Evolutionary conservation across 2,797 vertebrate genomes (phyloP).

Genomic region (Oreortyx pictus): DNA sequence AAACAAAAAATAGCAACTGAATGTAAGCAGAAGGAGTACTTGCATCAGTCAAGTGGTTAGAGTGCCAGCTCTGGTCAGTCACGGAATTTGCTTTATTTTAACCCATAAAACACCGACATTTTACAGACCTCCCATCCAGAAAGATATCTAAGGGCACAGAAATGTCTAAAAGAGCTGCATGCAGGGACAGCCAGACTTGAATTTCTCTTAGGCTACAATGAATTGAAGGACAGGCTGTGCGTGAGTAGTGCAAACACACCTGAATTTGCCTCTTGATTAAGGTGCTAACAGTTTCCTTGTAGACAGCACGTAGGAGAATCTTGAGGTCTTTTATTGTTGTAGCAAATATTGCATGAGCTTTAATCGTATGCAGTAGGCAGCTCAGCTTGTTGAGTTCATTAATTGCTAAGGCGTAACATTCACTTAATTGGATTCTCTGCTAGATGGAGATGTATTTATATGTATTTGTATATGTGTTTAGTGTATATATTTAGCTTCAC

Average conservation of each 20-base stretch:
- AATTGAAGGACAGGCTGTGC: neutral
- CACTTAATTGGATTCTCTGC: conserved; percentile 69
- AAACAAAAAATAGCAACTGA: neutral
- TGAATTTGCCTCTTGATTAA: conserved; percentile 21
- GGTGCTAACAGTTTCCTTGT: neutral
- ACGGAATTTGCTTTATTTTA: neutral
- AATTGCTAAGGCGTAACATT: conserved; percentile 62
- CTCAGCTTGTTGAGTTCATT: conserved; percentile 61
- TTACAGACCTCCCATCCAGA: conserved; percentile 14
- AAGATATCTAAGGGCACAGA: neutral
- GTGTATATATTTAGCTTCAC: conserved; percentile 66
- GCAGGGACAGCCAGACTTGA: neutral
- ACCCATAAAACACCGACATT: neutral
- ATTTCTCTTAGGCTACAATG: neutral
- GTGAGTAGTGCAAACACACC: neutral
- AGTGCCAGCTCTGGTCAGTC: neutral
- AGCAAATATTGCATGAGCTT: conserved; percentile 50
- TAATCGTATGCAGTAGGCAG: conserved; percentile 50
- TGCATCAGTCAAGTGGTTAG: neutral
- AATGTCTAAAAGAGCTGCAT: neutral
- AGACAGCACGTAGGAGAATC: neutral
- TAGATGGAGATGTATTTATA: conserved; percentile 64
- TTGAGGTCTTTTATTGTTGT: conserved; percentile 26
- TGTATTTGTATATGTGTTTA: conserved; percentile 63
- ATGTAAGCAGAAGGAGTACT: neutral